Percentiles rank a stretch among this genome's conserved stretches.
Conservation (phyloP, 2,797 vertebrate species). For the Alectoris magna region DNA sequence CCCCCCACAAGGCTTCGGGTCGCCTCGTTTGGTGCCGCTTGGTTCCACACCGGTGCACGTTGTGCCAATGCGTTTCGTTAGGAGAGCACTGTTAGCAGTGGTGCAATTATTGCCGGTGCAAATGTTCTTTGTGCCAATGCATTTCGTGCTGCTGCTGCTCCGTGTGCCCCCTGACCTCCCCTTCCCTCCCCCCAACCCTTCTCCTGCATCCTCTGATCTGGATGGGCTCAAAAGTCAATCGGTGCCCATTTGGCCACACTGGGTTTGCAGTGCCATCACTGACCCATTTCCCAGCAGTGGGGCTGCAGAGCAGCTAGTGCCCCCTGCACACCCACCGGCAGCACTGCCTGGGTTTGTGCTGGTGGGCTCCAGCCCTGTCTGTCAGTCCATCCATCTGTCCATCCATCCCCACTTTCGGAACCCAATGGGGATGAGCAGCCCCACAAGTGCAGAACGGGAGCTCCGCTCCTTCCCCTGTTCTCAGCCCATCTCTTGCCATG, state of each 20-base stretch:
- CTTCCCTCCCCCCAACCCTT: too few species aligned
- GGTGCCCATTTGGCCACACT: background rate
- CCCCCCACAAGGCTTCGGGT: too few species aligned
- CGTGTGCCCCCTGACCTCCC: background rate
- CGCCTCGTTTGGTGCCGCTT: too few species aligned
- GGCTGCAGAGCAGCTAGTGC: too few species aligned
- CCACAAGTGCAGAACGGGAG: too few species aligned
- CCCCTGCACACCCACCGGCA: background rate
- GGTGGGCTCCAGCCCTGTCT: too few species aligned
- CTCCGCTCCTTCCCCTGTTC: too few species aligned
- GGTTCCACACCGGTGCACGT: background rate
- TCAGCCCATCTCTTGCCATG: too few species aligned
- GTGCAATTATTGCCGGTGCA: too few species aligned
- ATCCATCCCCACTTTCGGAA: background rate
- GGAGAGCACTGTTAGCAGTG: too few species aligned
- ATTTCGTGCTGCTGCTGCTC: background rate
- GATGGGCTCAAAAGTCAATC: background rate
- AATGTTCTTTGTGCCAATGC: too few species aligned
- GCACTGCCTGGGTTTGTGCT: background rate
- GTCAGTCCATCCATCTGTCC: background rate
- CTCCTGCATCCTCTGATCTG: background rate
- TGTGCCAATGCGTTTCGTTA: background rate
- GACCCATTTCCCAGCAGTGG: background rate
- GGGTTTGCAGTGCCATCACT: background rate
- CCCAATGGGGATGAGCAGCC: too few species aligned